Evolutionary conservation across 2,888 invertebrate species (phyloP).

Genomic region (Anticlea derivata): DNA sequence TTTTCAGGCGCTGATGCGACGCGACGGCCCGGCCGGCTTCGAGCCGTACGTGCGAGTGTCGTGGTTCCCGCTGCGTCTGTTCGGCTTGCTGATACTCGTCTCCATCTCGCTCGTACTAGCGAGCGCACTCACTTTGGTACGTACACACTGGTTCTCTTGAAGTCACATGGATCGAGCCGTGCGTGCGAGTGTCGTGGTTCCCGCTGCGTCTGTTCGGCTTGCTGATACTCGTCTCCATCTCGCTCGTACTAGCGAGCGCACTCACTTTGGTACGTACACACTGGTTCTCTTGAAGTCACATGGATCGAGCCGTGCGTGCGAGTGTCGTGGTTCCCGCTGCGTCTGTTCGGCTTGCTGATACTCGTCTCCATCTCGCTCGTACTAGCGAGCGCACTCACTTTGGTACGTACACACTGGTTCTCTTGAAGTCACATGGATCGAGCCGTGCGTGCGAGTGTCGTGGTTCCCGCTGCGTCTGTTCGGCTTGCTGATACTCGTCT

Average conservation of each 20-base stretch:
- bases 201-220: slow-evolving; percentile 86
- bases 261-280: slow-evolving; percentile 85
- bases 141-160: slow-evolving; percentile 26
- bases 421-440: slow-evolving; percentile 71
- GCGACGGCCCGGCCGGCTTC: slow-evolving; percentile 92
- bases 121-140: slow-evolving; percentile 90
- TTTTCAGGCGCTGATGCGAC: slow-evolving; percentile 90
- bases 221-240: slow-evolving; percentile 91
- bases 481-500: slow-evolving; percentile 89
- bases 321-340: slow-evolving; percentile 91
- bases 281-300: too few relatives aligned
- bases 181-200: slow-evolving; percentile 93
- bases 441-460: slow-evolving; percentile 94
- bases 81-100: slow-evolving; percentile 88
- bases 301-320: slow-evolving; percentile 96
- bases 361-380: slow-evolving; percentile 94
- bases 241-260: slow-evolving; percentile 93
- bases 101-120: slow-evolving; percentile 93
- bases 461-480: slow-evolving; percentile 90
- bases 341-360: slow-evolving; percentile 86
- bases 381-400: slow-evolving; percentile 91
- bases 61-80: slow-evolving; percentile 89
- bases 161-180: slow-evolving; percentile 89
- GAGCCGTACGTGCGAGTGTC: slow-evolving; percentile 95
- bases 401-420: slow-evolving; percentile 65